These are phyloP conservation scores for Oncorhynchus gorbuscha DNA, from an alignment of 2,113 vertebrate genomes.

Conservation along the genomic window DNA sequence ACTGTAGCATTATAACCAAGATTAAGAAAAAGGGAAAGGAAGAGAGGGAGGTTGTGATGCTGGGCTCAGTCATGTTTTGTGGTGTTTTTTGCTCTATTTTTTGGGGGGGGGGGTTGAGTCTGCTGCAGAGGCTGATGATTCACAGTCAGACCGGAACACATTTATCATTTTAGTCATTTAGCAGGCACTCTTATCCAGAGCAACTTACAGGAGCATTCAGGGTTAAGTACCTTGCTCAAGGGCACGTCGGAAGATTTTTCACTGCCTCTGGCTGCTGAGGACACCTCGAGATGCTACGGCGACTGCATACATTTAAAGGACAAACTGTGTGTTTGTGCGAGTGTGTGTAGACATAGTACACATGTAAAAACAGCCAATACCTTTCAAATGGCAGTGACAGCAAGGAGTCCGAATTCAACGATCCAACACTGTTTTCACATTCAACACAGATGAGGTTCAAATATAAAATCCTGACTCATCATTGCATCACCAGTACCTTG, in stretches of 20 bases:
- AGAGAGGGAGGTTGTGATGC: constrained; percentile 39
- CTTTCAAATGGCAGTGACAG: too few species aligned
- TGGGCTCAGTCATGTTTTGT: constrained; percentile 56
- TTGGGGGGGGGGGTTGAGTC: constrained; percentile 14
- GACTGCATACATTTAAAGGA: neutral
- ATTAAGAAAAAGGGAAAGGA: neutral
- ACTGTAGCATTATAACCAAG: neutral
- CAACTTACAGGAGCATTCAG: too few species aligned
- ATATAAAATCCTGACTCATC: too few species aligned
- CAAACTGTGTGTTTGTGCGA: neutral
- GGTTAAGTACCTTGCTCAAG: too few species aligned
- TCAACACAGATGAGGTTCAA: too few species aligned
- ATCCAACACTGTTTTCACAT: too few species aligned
- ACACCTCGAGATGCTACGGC: constrained; percentile 28
- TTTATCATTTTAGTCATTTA: too few species aligned
- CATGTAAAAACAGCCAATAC: too few species aligned
- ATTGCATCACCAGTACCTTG: neutral
- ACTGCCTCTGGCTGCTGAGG: constrained; percentile 35
- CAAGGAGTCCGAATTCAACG: too few species aligned
- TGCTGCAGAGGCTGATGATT: constrained; percentile 48
- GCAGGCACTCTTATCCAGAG: too few species aligned
- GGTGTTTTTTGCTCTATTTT: constrained; percentile 25
- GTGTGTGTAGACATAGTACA: neutral
- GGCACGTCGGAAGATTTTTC: too few species aligned
- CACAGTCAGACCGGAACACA: constrained; percentile 29